A percentile compares a stretch with the other conserved stretches of the same genome.
These are phyloP conservation scores for Pterocles gutturalis DNA, from an alignment of 2,113 vertebrate species.

Conservation along the genomic window DNA sequence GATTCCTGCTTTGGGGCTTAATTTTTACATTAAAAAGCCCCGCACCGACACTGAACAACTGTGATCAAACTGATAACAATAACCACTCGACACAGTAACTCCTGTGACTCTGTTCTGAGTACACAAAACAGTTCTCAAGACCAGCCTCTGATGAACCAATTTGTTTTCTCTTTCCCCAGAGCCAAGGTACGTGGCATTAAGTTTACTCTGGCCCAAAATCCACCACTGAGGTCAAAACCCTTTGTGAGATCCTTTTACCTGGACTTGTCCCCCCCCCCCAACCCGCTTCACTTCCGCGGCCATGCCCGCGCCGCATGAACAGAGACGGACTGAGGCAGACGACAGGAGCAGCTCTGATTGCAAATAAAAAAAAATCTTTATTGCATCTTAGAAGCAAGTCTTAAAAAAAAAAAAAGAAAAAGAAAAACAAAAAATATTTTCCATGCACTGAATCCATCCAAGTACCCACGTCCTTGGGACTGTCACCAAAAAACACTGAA, in stretches of 20 bases:
- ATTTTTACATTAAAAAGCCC: background rate
- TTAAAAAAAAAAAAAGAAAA: background rate
- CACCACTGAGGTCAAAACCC: background rate
- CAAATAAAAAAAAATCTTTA: slow-evolving; percentile 68
- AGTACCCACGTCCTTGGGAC: slow-evolving; percentile 47
- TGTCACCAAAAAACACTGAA: slow-evolving; percentile 51
- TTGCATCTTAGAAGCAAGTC: slow-evolving; percentile 70
- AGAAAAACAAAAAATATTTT: background rate
- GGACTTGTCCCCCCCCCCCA: background rate
- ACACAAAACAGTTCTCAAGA: background rate
- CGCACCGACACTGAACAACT: background rate
- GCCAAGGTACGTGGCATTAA: fast-evolving
- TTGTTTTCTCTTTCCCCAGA: background rate
- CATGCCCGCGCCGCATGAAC: background rate
- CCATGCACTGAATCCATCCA: slow-evolving; percentile 63
- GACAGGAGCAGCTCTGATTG: background rate
- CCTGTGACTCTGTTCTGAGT: background rate
- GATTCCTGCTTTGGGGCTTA: background rate
- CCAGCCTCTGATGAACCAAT: background rate
- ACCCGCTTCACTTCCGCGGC: fast-evolving
- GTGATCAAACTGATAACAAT: background rate
- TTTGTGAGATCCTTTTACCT: background rate
- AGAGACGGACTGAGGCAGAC: background rate
- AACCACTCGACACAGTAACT: background rate
- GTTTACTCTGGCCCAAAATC: background rate